Conservation (phyloP, 2,113 vertebrate species). For the Tetraodon nigroviridis region DNA sequence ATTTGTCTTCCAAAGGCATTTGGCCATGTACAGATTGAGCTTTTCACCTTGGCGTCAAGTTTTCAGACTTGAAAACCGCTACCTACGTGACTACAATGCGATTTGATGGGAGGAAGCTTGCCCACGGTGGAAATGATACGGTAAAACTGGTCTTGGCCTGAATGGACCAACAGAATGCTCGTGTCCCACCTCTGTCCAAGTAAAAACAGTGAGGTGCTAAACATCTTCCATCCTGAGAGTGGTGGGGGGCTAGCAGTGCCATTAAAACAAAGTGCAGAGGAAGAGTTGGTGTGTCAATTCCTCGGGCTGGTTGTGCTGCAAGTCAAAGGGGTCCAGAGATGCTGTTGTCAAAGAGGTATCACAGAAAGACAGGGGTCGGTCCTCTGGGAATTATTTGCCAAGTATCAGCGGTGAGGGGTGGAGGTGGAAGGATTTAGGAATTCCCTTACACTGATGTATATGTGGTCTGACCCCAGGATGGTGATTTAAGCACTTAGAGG, state of each 20-base stretch:
- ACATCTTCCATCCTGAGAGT: slow-evolving; percentile 71
- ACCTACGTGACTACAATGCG: slow-evolving; percentile 46
- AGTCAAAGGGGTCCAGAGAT: slow-evolving; percentile 46
- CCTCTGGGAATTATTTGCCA: slow-evolving; percentile 41
- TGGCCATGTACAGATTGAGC: slow-evolving; percentile 55
- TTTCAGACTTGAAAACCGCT: slow-evolving; percentile 19
- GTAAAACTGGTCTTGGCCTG: slow-evolving; percentile 52
- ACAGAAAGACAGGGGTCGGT: slow-evolving; percentile 37
- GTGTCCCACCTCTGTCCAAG: slow-evolving; percentile 66
- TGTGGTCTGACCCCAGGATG: slow-evolving; percentile 51
- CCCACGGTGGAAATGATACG: slow-evolving; percentile 63
- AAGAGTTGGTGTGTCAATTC: slow-evolving; percentile 62
- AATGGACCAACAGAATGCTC: slow-evolving; percentile 54
- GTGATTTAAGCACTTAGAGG: slow-evolving; percentile 47
- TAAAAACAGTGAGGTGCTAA: slow-evolving; percentile 76
- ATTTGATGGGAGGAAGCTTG: slow-evolving; percentile 50
- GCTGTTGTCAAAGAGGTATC: slow-evolving; percentile 37
- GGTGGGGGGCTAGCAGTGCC: slow-evolving; percentile 67
- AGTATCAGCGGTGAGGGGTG: slow-evolving; percentile 27
- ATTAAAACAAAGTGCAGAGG: slow-evolving; percentile 67
- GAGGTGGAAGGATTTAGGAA: slow-evolving; percentile 19
- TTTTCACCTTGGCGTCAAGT: slow-evolving; percentile 58
- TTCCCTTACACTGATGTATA: slow-evolving; percentile 17
- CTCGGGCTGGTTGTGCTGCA: slow-evolving; percentile 62
- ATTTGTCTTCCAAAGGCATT: slow-evolving; percentile 50